Evolutionary conservation across 2,888 invertebrate genomes (phyloP).

Genomic region (Drosophila planitibia): DNA sequence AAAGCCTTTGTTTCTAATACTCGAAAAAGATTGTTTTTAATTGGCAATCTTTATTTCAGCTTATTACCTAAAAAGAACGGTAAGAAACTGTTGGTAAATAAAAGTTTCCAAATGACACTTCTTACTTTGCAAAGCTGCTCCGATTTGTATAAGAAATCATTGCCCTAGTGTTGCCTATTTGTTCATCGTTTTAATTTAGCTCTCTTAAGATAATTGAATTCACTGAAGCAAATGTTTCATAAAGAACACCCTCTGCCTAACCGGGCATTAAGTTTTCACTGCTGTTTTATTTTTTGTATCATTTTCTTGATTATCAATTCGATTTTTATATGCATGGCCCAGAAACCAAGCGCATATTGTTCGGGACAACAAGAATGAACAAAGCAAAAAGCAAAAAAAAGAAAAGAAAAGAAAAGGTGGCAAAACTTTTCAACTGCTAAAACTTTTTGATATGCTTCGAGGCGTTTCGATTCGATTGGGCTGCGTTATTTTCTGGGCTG

Average conservation of each 20-base stretch:
- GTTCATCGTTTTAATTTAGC: neutral
- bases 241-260: constrained; percentile 1
- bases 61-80: neutral
- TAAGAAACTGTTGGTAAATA: no score
- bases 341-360: constrained; percentile 42
- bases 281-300: constrained; percentile 28
- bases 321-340: constrained; percentile 22
- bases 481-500: constrained; percentile 38
- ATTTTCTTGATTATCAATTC: constrained; percentile 59
- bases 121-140: neutral
- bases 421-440: constrained; percentile 56
- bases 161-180: neutral
- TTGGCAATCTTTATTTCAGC: neutral
- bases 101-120: neutral
- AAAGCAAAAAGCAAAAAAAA: neutral
- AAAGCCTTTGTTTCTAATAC: neutral
- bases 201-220: neutral
- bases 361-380: constrained; percentile 28
- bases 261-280: neutral
- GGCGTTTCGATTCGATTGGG: constrained; percentile 51
- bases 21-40: neutral
- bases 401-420: constrained; percentile 1
- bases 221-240: neutral
- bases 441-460: constrained; percentile 59
- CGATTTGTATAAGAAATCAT: neutral